These are phyloP conservation scores for Cliona cf. orientalis DNA, from an alignment of 37 sponge, comb jelly and placozoan genomes.

Conservation along the genomic window DNA sequence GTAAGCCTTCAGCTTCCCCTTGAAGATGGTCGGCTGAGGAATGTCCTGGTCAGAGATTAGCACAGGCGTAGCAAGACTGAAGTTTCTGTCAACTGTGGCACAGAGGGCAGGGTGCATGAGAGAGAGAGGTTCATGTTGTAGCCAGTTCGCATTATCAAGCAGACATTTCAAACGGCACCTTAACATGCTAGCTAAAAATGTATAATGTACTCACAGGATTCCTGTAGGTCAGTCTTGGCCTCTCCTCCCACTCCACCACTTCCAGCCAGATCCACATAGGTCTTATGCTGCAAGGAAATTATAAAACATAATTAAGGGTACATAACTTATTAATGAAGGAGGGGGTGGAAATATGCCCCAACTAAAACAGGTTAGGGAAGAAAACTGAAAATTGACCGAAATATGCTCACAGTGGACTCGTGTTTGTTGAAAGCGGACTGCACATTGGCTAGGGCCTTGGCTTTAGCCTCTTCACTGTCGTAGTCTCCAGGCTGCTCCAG, in stretches of 20 bases:
- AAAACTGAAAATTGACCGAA: neutral
- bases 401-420: slow-evolving; percentile 3
- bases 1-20: slow-evolving; percentile 86
- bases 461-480: slow-evolving; percentile 74
- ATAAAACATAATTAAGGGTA: too few relatives aligned
- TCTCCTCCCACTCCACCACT: neutral
- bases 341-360: too few relatives aligned
- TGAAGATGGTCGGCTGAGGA: slow-evolving; percentile 86
- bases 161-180: too few relatives aligned
- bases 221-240: slow-evolving; percentile 17
- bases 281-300: slow-evolving; percentile 1
- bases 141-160: neutral
- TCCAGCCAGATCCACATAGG: slow-evolving; percentile 7
- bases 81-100: slow-evolving; percentile 75
- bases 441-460: slow-evolving; percentile 76
- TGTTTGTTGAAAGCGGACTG: slow-evolving; percentile 70
- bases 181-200: neutral
- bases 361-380: too few relatives aligned
- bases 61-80: slow-evolving; percentile 86
- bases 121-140: neutral
- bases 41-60: slow-evolving; percentile 60
- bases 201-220: slow-evolving; percentile 30
- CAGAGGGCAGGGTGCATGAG: neutral
- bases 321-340: too few relatives aligned
- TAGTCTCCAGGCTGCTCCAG: slow-evolving; percentile 78